These are phyloP conservation scores for Dione vanillae DNA, from an alignment of 2,888 invertebrate genomes.

Conservation along the genomic window DNA sequence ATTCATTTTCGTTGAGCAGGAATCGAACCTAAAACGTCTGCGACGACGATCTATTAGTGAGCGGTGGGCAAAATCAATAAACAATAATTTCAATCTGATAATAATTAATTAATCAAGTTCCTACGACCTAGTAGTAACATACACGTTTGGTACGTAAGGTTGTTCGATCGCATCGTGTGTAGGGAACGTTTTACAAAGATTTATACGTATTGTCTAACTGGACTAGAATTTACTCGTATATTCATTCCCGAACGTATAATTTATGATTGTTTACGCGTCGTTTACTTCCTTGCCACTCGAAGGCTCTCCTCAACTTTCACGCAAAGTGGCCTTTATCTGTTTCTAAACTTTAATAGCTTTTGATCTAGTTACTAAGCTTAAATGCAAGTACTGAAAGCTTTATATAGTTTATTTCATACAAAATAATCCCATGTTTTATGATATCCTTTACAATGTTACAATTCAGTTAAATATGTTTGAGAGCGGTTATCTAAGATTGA, in stretches of 20 bases:
- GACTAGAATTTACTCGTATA: conserved; percentile 25
- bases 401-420: conserved; percentile 11
- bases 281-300: conserved; percentile 45
- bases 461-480: conserved; percentile 5
- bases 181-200: neutral
- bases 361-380: conserved; percentile 37
- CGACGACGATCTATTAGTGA: too few species aligned
- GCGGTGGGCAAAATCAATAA: too few species aligned
- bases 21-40: too few species aligned
- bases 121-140: neutral
- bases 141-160: neutral
- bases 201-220: conserved; percentile 20
- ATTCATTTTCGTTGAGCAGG: too few species aligned
- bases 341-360: conserved; percentile 39
- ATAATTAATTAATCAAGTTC: too few species aligned
- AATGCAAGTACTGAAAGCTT: conserved; percentile 9
- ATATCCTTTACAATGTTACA: conserved; percentile 6
- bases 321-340: conserved; percentile 37
- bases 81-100: too few species aligned
- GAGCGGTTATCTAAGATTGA: conserved; percentile 6
- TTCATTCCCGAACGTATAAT: conserved; percentile 49
- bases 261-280: conserved; percentile 55
- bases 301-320: conserved; percentile 48
- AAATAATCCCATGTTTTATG: conserved; percentile 17
- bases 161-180: conserved; percentile 5